Conservation (phyloP, 2,113 vertebrate genomes). For the Isurus oxyrinchus region DNA sequence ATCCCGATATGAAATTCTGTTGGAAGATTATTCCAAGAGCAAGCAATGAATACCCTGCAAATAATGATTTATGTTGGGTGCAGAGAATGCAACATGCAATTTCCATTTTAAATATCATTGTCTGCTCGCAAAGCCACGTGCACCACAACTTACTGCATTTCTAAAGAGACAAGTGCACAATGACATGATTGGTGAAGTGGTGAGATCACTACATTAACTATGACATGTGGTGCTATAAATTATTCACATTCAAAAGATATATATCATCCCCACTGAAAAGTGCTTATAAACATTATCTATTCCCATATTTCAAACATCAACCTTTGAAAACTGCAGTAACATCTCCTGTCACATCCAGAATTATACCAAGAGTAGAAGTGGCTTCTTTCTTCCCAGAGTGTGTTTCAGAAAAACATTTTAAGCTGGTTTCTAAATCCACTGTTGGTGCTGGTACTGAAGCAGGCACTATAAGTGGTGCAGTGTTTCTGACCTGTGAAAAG, state of each 20-base stretch:
- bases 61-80: neutral
- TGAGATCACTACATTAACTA: neutral
- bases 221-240: neutral
- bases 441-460: neutral
- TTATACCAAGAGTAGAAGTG: neutral
- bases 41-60: neutral
- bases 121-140: neutral
- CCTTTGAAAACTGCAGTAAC: neutral
- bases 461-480: neutral
- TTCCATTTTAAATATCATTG: conserved; percentile 6
- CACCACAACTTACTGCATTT: neutral
- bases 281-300: conserved; percentile 5
- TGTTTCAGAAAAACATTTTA: neutral
- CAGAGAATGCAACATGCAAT: neutral
- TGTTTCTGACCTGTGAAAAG: neutral
- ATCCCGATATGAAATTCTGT: neutral
- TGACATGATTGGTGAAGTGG: neutral
- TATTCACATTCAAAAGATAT: neutral
- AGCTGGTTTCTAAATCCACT: neutral
- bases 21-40: neutral
- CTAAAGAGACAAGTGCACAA: neutral
- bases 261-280: neutral
- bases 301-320: neutral
- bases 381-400: neutral
- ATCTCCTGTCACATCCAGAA: neutral